These are phyloP conservation scores for Drosophila yooni DNA, from an alignment of 2,888 invertebrate genomes.

Conservation along the genomic window DNA sequence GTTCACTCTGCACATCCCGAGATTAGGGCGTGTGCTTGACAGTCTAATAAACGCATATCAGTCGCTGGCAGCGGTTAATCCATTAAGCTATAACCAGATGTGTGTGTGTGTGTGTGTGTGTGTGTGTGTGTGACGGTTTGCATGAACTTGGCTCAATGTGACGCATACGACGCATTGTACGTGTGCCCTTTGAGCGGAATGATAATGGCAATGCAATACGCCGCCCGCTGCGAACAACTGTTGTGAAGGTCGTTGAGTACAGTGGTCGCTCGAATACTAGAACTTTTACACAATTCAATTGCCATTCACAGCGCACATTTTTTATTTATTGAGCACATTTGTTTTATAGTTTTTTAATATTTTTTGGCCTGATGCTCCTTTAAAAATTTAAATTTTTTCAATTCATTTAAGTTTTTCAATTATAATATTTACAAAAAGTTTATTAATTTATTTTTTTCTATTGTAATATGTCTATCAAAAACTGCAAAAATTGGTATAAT, in stretches of 20 bases:
- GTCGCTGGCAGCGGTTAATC: constrained; percentile 76
- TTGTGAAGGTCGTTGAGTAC: constrained; percentile 49
- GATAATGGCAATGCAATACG: constrained; percentile 75
- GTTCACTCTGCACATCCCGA: constrained; percentile 50
- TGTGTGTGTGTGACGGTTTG: constrained; percentile 38
- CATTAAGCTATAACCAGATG: constrained; percentile 70
- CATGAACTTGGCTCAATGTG: constrained; percentile 59
- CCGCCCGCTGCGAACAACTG: constrained; percentile 54
- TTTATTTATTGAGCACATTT: background rate
- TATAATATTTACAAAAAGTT: background rate
- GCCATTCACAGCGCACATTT: background rate
- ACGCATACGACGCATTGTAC: constrained; percentile 58
- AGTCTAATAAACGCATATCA: constrained; percentile 80
- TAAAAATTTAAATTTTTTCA: background rate
- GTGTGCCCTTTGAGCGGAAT: constrained; percentile 45
- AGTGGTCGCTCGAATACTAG: background rate
- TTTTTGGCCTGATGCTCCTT: background rate
- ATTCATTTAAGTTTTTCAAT: too few species aligned
- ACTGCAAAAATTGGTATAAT: background rate
- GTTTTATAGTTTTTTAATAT: background rate
- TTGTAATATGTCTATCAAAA: background rate
- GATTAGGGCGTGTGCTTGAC: constrained; percentile 75
- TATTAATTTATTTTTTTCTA: background rate
- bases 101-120: constrained; percentile 17
- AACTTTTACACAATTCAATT: background rate